Conservation (phyloP, 2,888 invertebrate species). For the Clostera curtula region DNA sequence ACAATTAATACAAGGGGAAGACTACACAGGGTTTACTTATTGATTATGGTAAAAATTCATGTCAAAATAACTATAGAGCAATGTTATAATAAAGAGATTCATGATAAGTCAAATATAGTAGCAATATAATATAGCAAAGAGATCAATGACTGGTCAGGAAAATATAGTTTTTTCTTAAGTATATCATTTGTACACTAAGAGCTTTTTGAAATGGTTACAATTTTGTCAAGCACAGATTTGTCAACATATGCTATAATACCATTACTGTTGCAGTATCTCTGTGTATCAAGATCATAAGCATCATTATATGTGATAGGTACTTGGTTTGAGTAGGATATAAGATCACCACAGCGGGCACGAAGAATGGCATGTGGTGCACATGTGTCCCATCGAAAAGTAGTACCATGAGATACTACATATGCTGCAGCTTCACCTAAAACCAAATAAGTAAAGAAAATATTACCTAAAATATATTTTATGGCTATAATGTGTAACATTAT, state of each 20-base stretch:
- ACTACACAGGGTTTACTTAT: too few species aligned
- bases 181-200: too few species aligned
- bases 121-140: background rate
- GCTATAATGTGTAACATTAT: too few species aligned
- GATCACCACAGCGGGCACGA: slow-evolving; percentile 84
- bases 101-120: background rate
- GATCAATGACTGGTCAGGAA: background rate
- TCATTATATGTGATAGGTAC: slow-evolving; percentile 50
- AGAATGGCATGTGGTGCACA: slow-evolving; percentile 93
- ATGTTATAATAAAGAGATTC: background rate
- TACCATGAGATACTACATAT: slow-evolving; percentile 85
- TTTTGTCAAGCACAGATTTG: slow-evolving; percentile 29
- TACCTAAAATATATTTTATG: too few species aligned
- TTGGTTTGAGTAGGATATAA: slow-evolving; percentile 42
- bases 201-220: slow-evolving; percentile 28
- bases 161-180: too few species aligned
- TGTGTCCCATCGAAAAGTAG: slow-evolving; percentile 94
- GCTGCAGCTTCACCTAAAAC: slow-evolving; percentile 61
- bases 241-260: slow-evolving; percentile 53
- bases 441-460: slow-evolving; percentile 5
- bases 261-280: slow-evolving; percentile 48
- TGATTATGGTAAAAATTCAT: too few species aligned
- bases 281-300: slow-evolving; percentile 33
- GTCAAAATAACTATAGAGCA: background rate
- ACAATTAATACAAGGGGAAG: too few species aligned